These are phyloP conservation scores for Gymnorhina tibicen DNA, from an alignment of 2,113 vertebrate species.

Conservation along the genomic window DNA sequence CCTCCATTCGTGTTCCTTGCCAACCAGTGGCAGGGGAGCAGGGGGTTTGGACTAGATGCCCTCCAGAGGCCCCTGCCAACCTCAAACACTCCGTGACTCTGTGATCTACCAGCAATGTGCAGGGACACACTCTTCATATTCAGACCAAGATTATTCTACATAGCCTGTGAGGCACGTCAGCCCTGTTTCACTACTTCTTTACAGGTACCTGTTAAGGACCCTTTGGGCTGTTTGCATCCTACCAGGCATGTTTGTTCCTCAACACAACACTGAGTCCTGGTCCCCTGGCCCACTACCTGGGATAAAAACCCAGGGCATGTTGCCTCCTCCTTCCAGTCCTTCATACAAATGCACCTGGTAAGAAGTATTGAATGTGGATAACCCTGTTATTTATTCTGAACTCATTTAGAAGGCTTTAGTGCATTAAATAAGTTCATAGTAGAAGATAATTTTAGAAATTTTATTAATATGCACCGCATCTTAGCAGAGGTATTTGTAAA, in stretches of 20 bases:
- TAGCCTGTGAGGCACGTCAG: accelerated
- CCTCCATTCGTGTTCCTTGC: neutral
- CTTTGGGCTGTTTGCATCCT: neutral
- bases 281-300: neutral
- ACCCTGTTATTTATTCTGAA: neutral
- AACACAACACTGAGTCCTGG: neutral
- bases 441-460: neutral
- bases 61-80: neutral
- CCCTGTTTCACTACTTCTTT: neutral
- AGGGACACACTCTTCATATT: neutral
- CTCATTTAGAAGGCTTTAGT: neutral
- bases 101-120: neutral
- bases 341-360: neutral
- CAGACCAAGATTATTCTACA: neutral
- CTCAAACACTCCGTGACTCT: neutral
- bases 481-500: neutral
- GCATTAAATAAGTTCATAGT: neutral
- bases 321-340: neutral
- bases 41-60: neutral
- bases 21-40: neutral
- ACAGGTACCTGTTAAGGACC: neutral
- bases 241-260: neutral
- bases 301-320: neutral
- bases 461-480: neutral
- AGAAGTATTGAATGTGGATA: neutral